Evolutionary conservation across 2,797 vertebrate genomes (phyloP), one percentile per base, ranked within the genome.

Genomic region (Sebastes baramenuke): DNA sequence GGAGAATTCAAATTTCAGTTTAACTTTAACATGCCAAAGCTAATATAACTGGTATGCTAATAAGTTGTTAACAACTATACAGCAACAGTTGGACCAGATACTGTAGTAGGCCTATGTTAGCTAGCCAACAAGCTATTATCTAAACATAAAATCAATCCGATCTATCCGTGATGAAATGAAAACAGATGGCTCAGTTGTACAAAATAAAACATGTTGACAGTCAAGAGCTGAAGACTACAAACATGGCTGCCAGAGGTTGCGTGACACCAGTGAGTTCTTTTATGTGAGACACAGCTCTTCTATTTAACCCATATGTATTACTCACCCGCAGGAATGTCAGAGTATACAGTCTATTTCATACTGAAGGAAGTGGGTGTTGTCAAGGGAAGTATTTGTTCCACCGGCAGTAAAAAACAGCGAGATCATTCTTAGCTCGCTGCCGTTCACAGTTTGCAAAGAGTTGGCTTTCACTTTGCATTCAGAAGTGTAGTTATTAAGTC

Each of bases 271-370:
- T 20, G 7, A 46, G n/a, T 29, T 64, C 8, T 18, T 67, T 30
- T 25, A 46, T 14, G n/a, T 1, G 5, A 46, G 2, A 59, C 59
- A 1, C 24, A 52, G 55, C 38, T 80, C 24, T 25, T 77, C 12
- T n/a, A 10, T 75, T 73, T 58, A 52, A 36, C 24, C 38, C 29
- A 14, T 11, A 38, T 79, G 14, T 64, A 71, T 80, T 46, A 77
- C 56, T 70, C 55, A 83, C 77, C 81, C 74, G 62, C 71, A 85
- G 65, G 55, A 83, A 79, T 60, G 72, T 89, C 38, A 58, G 42
- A 25, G 68, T 69, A 67, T 54, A 54, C 65, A 75, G 54, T 81
- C 38, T 64, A 64, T 56, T 71, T 81, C 29, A 75, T 52, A 72
- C 69, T 66, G 25, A 84, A 69, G 46, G 3, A 90, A 66, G 11